Evolutionary conservation across 2,113 vertebrate species (phyloP).

Genomic region (Petrocephalus microphthalmus): DNA sequence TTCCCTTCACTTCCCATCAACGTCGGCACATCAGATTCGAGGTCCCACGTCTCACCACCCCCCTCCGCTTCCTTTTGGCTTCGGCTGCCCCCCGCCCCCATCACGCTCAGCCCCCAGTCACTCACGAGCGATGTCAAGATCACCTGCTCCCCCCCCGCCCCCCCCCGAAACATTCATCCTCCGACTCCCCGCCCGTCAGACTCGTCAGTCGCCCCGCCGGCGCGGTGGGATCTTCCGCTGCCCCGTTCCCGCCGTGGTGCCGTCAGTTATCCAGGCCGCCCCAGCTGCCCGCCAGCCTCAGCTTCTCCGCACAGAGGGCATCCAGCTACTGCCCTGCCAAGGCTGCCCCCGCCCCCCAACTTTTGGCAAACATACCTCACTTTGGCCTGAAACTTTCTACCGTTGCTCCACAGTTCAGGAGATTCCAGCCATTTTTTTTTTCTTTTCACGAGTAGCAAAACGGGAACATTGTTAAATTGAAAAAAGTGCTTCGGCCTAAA

Average conservation of each 20-base stretch:
- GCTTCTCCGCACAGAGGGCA: background rate
- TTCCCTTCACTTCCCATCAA: constrained; percentile 24
- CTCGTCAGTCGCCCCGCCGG: constrained; percentile 46
- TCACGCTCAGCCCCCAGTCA: constrained; percentile 48
- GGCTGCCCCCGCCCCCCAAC: background rate
- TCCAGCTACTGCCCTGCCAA: background rate
- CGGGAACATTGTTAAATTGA: background rate
- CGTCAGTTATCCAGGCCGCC: constrained; percentile 22
- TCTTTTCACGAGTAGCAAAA: background rate
- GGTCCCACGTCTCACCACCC: background rate
- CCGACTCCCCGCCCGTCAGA: background rate
- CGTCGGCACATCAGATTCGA: constrained; percentile 15
- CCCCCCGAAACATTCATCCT: no score
- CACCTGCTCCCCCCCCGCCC: background rate
- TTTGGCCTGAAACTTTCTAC: background rate
- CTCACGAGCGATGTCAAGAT: background rate
- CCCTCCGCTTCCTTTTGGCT: constrained; percentile 10
- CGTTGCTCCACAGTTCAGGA: background rate
- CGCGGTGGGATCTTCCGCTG: constrained; percentile 38
- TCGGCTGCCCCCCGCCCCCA: constrained; percentile 35
- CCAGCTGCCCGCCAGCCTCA: background rate
- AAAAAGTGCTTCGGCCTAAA: background rate
- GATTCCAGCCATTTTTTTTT: background rate
- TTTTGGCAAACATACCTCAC: background rate
- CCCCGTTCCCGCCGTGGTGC: constrained; percentile 21